Conservation (phyloP, 2,113 vertebrate genomes). For the Lipophrys pholis region DNA sequence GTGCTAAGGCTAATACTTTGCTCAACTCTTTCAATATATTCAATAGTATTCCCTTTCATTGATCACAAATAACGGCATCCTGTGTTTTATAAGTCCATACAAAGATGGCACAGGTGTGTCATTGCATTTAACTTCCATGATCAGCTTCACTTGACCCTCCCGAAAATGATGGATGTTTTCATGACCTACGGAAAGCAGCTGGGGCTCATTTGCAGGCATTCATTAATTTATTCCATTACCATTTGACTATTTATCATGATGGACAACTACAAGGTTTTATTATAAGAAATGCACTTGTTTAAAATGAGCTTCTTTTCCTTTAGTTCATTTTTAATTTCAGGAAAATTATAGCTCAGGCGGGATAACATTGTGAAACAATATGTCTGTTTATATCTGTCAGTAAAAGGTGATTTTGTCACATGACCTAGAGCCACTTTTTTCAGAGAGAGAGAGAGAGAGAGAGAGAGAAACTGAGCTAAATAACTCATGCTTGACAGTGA, state of each 20-base stretch:
- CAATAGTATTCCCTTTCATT: too few relatives aligned
- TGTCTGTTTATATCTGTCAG: background rate
- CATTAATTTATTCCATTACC: background rate
- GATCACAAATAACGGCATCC: too few relatives aligned
- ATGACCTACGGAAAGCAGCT: background rate
- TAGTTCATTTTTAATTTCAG: background rate
- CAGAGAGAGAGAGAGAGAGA: background rate
- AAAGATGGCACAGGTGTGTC: background rate
- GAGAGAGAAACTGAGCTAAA: background rate
- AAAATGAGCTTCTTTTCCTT: background rate
- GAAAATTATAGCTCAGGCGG: too few relatives aligned
- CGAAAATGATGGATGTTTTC: background rate
- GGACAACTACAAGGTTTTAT: background rate
- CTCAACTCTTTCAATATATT: too few relatives aligned
- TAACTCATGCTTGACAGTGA: too few relatives aligned
- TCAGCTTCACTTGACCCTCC: background rate
- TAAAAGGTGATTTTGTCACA: background rate
- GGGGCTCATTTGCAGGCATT: conserved; percentile 1
- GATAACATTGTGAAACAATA: too few relatives aligned
- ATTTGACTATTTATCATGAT: background rate
- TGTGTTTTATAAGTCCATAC: background rate
- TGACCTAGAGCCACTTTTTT: background rate
- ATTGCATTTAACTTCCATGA: conserved; percentile 6
- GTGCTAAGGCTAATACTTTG: too few relatives aligned
- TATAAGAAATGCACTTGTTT: background rate